These are phyloP conservation scores for Papilio gigon DNA, from an alignment of 2,888 invertebrate genomes.

Conservation along the genomic window DNA sequence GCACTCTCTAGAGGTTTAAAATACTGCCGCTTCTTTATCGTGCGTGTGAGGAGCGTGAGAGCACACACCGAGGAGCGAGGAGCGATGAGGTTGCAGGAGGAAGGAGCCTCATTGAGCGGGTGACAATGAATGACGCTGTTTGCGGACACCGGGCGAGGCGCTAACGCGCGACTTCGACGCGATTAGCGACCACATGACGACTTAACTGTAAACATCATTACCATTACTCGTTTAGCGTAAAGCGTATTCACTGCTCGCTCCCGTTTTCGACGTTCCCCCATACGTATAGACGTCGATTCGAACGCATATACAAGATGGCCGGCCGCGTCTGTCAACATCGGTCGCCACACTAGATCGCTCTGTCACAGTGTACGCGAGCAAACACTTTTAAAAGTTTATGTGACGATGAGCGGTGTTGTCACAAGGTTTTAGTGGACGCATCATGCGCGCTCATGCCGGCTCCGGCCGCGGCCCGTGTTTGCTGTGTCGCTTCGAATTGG, in stretches of 20 bases:
- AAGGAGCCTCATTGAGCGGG: slow-evolving; percentile 67
- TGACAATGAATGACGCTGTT: slow-evolving; percentile 78
- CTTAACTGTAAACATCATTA: slow-evolving; percentile 80
- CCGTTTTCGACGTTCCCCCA: slow-evolving; percentile 50
- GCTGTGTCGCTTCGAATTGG: slow-evolving; percentile 70
- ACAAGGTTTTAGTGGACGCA: slow-evolving; percentile 74
- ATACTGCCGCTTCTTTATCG: neutral
- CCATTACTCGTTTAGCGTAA: slow-evolving; percentile 61
- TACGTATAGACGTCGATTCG: slow-evolving; percentile 45
- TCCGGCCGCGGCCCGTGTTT: slow-evolving; percentile 58
- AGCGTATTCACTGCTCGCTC: slow-evolving; percentile 38
- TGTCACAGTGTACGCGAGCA: slow-evolving; percentile 70
- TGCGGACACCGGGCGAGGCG: slow-evolving; percentile 81
- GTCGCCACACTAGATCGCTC: slow-evolving; percentile 72
- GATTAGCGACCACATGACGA: slow-evolving; percentile 78
- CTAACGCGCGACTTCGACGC: slow-evolving; percentile 75
- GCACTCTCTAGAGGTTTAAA: neutral
- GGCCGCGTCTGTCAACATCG: slow-evolving; percentile 62
- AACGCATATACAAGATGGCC: slow-evolving; percentile 42
- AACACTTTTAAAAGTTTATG: slow-evolving; percentile 81
- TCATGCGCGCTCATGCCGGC: slow-evolving; percentile 71
- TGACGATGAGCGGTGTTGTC: slow-evolving; percentile 77
- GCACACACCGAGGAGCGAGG: slow-evolving; percentile 32
- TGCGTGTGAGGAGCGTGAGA: slow-evolving; percentile 43
- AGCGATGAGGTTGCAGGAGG: slow-evolving; percentile 48